Evolutionary conservation across 2,888 invertebrate species (phyloP), one percentile per base, ranked within the genome.

Genomic region (Atrina japonica): DNA sequence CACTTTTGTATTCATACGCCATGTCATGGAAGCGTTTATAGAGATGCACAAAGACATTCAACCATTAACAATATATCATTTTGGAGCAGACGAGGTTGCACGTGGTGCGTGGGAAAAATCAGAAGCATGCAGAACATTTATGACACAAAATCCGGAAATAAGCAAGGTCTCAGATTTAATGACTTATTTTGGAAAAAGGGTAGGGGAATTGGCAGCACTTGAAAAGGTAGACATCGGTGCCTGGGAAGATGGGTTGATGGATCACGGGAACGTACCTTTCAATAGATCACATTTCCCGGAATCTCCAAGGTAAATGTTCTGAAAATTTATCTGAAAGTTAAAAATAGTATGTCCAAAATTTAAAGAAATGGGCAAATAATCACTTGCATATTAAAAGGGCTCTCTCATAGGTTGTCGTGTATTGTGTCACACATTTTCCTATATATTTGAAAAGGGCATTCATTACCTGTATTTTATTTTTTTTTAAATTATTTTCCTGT

Each of bases 21-120:
- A 82, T 41, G 60, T 88, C 1, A 75, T 86, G 6, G 21, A 43
- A 3, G 77, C 80, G 7, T 56, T 88, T 14, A 70, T 75, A 16
- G 70, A 76, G 30, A 61, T 84, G 45, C 86, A 87, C 43, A 53
- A 59, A 53, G 78, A 78, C 53, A 79, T 85, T 21, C 77, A 75
- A 50, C 84, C 86, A 5, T 66, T 87, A 27, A 75, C 70, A 25
- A 70, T 76, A n/a, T 85, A 78, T 56, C 85, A 86, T 69, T 85
- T 84, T 60, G 88, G 86, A 11, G 88, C 86, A 0, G 87, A 88
- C 65, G 88, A 88, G 55, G 85, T 85, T 21, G 83, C 86, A 0
- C 21, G 23, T 7, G 78, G 77, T 0, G 83, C 85, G 0, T 86
- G 86, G 87, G 45, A 56, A n/a, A 73, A 71, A 16, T 84, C 85